Conservation (phyloP, 1,140 invertebrate species). For the Tribolium castaneum region DNA sequence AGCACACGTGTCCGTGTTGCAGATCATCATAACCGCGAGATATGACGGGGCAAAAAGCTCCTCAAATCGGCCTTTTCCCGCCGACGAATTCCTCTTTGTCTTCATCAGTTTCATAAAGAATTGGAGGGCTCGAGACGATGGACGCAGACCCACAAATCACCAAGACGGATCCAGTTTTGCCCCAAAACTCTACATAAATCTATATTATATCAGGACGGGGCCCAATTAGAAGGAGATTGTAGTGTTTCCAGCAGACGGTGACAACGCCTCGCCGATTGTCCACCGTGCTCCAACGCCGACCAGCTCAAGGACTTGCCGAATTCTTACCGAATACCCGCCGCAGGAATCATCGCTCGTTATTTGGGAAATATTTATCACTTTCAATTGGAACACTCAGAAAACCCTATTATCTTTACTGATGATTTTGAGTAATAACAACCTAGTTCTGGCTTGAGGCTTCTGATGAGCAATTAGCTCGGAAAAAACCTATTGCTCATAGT, state of each 20-base stretch:
- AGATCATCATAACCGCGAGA: slow-evolving; percentile 53
- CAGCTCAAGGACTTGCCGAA: slow-evolving; percentile 40
- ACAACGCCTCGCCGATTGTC: slow-evolving; percentile 42
- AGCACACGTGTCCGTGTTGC: slow-evolving; percentile 52
- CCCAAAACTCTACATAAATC: slow-evolving; percentile 53
- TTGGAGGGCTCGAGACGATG: slow-evolving; percentile 16
- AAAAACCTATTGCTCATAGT: too few relatives aligned
- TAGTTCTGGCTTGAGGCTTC: too few relatives aligned
- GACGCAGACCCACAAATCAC: slow-evolving; percentile 39
- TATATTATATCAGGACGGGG: slow-evolving; percentile 53
- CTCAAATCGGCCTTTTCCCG: not conserved
- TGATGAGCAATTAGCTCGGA: too few relatives aligned
- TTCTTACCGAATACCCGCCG: not conserved
- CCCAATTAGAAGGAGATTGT: slow-evolving; percentile 54
- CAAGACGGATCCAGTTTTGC: slow-evolving; percentile 45
- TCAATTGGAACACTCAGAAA: too few relatives aligned
- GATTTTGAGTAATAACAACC: too few relatives aligned
- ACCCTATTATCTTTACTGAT: too few relatives aligned
- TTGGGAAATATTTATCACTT: too few relatives aligned
- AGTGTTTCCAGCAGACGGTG: slow-evolving; percentile 35
- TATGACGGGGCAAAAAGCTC: slow-evolving; percentile 43
- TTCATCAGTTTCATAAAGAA: slow-evolving; percentile 20
- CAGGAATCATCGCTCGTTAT: not conserved
- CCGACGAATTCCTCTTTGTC: slow-evolving; percentile 1
- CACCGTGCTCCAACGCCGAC: slow-evolving; percentile 20